A percentile compares a stretch with the other conserved stretches of the same genome.
Evolutionary conservation across 1,140 invertebrate species (phyloP).

Genomic region (Ylistrum balloti): DNA sequence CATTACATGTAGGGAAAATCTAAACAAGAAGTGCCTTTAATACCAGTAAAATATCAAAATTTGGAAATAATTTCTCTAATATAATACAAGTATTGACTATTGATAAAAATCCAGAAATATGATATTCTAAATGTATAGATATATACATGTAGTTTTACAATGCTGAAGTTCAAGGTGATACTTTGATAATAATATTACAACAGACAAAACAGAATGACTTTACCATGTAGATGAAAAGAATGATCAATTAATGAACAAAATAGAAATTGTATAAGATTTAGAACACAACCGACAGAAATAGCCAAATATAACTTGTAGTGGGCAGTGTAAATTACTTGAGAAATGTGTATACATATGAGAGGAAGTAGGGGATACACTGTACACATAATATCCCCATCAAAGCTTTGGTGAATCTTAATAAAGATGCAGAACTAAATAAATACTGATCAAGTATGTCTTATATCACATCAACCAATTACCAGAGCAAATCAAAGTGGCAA

Average conservation of each 20-base stretch:
- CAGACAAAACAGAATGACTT: neutral
- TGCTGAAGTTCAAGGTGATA: no score
- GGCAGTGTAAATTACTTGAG: neutral
- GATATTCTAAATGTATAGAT: neutral
- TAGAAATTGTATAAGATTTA: neutral
- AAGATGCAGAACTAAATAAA: constrained; percentile 14
- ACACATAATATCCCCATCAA: neutral
- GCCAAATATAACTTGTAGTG: neutral
- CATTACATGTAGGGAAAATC: no score
- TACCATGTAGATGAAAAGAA: neutral
- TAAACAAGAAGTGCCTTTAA: no score
- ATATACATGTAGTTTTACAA: no score
- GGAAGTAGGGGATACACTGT: no score
- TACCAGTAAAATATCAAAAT: neutral
- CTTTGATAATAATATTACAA: no score
- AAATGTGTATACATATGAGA: no score
- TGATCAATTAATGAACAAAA: neutral
- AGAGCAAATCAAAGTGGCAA: neutral
- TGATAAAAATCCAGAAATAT: neutral
- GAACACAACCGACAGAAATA: neutral
- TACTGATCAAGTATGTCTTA: neutral
- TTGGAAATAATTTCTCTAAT: neutral
- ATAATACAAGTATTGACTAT: neutral
- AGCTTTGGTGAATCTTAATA: neutral
- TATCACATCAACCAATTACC: constrained; percentile 11